Evolutionary conservation across 2,888 invertebrate genomes (phyloP).

Genomic region (Nasonia oneida): DNA sequence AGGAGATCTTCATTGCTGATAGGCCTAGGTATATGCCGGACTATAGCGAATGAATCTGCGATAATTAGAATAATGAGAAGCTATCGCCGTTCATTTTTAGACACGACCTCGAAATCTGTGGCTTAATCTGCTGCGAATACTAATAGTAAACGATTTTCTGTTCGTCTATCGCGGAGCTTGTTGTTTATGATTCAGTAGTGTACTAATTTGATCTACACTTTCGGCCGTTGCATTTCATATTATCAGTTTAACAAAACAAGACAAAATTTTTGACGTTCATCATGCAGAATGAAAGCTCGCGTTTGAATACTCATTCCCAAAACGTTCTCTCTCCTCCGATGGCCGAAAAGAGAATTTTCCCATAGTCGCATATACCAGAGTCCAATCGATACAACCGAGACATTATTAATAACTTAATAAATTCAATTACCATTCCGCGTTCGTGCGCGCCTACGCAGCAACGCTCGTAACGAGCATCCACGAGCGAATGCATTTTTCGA

Average conservation of each 20-base stretch:
- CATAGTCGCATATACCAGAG: background rate
- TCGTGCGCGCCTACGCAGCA: background rate
- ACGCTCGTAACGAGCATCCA: constrained; percentile 13
- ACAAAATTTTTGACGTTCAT: background rate
- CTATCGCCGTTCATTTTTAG: constrained; percentile 36
- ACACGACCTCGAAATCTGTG: constrained; percentile 11
- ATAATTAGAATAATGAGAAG: constrained; percentile 46
- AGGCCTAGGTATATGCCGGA: constrained; percentile 10
- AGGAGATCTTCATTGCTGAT: constrained; percentile 28
- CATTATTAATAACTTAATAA: constrained; percentile 60
- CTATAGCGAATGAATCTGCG: constrained; percentile 39
- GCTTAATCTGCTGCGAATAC: background rate
- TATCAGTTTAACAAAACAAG: background rate
- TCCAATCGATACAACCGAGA: constrained; percentile 36
- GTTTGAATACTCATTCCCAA: background rate
- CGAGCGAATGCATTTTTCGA: constrained; percentile 61
- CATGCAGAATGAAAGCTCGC: background rate
- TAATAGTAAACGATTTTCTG: no score
- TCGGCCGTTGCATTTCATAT: no score
- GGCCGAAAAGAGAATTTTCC: background rate
- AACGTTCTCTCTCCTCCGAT: background rate
- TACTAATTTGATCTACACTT: no score
- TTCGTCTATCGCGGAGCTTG: no score
- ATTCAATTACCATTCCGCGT: constrained; percentile 51
- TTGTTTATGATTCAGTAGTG: no score